phyloP scores from a whole-genome alignment of 2,113 vertebrate species.

The Ranitomeya imitator region DNA sequence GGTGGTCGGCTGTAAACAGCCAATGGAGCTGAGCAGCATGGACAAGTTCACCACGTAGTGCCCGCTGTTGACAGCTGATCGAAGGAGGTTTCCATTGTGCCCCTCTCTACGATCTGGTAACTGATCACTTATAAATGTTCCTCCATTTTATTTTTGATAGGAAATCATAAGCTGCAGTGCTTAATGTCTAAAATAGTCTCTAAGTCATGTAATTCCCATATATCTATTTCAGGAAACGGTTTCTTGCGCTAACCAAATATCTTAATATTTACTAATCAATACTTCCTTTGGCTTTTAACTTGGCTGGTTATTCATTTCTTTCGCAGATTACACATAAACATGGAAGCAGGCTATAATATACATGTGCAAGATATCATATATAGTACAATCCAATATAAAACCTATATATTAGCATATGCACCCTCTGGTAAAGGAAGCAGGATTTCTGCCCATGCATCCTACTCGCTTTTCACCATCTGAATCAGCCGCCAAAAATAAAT shows the following conservation, averaged over 20 bases:
- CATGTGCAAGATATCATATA: neutral
- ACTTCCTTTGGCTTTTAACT: neutral
- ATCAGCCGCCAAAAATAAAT: slow-evolving; percentile 44
- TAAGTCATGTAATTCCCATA: neutral
- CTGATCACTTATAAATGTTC: too few relatives aligned
- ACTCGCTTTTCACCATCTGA: slow-evolving; percentile 36
- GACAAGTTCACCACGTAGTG: too few relatives aligned
- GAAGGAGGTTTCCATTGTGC: too few relatives aligned
- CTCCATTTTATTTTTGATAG: too few relatives aligned
- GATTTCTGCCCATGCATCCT: slow-evolving; percentile 16
- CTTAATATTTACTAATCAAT: slow-evolving; percentile 46
- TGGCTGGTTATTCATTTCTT: neutral
- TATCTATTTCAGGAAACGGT: neutral
- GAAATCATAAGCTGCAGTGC: too few relatives aligned
- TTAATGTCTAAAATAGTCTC: too few relatives aligned
- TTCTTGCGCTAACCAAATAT: neutral
- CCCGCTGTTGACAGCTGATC: too few relatives aligned
- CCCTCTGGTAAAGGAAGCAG: neutral
- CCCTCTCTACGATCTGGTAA: too few relatives aligned
- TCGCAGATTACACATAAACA: neutral
- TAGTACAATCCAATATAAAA: neutral
- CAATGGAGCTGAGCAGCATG: too few relatives aligned
- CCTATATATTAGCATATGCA: slow-evolving; percentile 10
- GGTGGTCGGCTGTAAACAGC: too few relatives aligned
- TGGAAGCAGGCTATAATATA: neutral